Conservation (phyloP, 2,888 invertebrate genomes). For the Melinopterus prodromus region DNA sequence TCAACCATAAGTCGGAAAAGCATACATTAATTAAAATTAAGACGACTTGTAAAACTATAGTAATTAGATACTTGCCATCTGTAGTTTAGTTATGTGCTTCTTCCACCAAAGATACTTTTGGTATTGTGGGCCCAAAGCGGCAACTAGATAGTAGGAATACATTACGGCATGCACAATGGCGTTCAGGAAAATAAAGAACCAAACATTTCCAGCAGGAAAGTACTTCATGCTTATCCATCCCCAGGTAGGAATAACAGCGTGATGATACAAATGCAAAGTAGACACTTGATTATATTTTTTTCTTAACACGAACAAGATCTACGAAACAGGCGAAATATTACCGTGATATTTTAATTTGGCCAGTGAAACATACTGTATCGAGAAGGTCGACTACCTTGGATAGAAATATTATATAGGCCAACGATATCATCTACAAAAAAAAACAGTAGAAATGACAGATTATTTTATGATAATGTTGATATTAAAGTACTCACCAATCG, state of each 20-base stretch:
- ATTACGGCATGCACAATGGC: constrained; percentile 80
- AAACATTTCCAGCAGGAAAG: constrained; percentile 39
- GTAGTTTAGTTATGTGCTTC: constrained; percentile 83
- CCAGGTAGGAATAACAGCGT: constrained; percentile 65
- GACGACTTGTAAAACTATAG: no score
- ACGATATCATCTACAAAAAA: not conserved
- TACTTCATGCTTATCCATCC: constrained; percentile 45
- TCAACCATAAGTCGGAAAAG: no score
- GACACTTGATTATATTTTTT: constrained; percentile 75
- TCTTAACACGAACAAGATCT: constrained; percentile 75
- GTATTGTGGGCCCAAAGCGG: constrained; percentile 75
- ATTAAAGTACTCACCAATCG: not conserved
- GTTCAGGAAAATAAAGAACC: constrained; percentile 68
- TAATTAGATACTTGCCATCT: constrained; percentile 67
- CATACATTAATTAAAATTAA: no score
- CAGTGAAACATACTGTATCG: not conserved
- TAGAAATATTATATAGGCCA: not conserved
- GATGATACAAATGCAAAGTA: constrained; percentile 75
- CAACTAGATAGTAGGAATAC: constrained; percentile 83
- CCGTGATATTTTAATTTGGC: not conserved
- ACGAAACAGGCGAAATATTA: constrained; percentile 47
- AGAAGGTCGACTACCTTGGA: constrained; percentile 35
- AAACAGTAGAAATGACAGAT: not conserved
- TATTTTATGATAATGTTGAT: not conserved
- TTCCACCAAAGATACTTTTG: constrained; percentile 77